Base-by-base conservation (phyloP, 1,140 invertebrate species). In the Drosophila prosaltans region DNA sequence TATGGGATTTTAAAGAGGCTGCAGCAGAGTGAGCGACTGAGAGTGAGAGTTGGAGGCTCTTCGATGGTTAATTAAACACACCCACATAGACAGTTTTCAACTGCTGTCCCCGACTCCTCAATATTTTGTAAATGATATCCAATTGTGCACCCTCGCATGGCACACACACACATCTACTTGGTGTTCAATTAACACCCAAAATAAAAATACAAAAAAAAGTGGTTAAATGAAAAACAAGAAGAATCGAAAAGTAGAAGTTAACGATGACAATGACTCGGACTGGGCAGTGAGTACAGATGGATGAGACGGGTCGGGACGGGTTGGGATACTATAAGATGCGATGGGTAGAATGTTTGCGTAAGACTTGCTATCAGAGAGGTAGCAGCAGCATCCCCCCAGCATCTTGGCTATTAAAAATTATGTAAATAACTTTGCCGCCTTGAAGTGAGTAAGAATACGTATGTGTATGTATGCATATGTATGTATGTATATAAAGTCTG, bases 321-420 rank as follows among this genome's bases (percentile, higher is more conserved):
- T 2, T 30, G 28, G 28, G 28, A 30, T 16, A 16, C 16, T 16
- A 16, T 16, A 16, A 16, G 16, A 16, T 30, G 2, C 28, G 28
- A n/a, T n/a, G 41, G 41, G 24, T 26, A 51, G 45, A 51, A 51
- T 51, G 45, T 51, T 51, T 51, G 21, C 45, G 3, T 51, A 64
- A 28, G 26, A 30, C 26, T 45, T 64, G 61, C 26, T 51, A 51
- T 51, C 45, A 51, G 45, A 51, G 45, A 16, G n/a, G 45, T 3
- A 51, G 45, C 45, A 51, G 21, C 43, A 24, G 16, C 16, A 16
- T 16, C 21, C 45, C 7, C 45, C 8, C 21, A 61, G 59, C 41
- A 39, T 28, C 60, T 62, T 41, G 66, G 83, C 83, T 88, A 88
- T 88, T 88, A 88, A 88, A 83, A 88, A 83, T 83, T 88, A 88